phyloP scores from a whole-genome alignment of 1,140 invertebrate species.

The Phortica variegata region DNA sequence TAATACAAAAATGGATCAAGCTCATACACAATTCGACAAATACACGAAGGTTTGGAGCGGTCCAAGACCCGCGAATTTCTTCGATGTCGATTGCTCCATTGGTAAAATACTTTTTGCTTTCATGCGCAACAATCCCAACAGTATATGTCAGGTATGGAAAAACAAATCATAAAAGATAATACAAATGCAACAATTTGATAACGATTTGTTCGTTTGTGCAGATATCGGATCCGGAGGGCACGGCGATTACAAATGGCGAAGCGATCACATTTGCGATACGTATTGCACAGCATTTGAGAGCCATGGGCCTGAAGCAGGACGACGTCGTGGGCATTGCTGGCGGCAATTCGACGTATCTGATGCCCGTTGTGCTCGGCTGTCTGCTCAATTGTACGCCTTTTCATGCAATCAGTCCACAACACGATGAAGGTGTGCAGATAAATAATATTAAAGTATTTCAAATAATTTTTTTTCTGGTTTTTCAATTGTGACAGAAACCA shows the following conservation, averaged over 20 bases:
- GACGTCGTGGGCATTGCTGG: conserved; percentile 48
- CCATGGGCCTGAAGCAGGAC: conserved; percentile 36
- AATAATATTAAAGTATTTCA: no score
- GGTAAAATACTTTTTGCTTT: conserved; percentile 51
- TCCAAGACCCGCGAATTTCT: conserved; percentile 45
- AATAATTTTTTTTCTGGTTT: no score
- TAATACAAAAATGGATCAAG: conserved; percentile 36
- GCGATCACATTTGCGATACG: conserved; percentile 49
- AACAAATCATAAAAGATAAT: conserved; percentile 35
- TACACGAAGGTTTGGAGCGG: conserved; percentile 55
- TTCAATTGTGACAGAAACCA: conserved; percentile 18
- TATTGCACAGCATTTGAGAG: conserved; percentile 45
- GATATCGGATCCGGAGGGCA: conserved; percentile 49
- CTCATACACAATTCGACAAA: conserved; percentile 49
- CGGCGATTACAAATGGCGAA: conserved; percentile 46
- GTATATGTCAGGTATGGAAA: conserved; percentile 38
- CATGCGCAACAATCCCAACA: conserved; percentile 47
- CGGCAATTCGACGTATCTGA: conserved; percentile 44
- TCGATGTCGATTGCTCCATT: conserved; percentile 49
- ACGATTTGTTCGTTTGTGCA: conserved; percentile 27
- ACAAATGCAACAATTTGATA: conserved; percentile 18
- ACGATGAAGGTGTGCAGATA: conserved; percentile 13
- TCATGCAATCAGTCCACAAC: conserved; percentile 32
- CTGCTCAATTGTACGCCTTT: conserved; percentile 50
- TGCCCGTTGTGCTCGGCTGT: conserved; percentile 47